phyloP scores from a whole-genome alignment of 1,140 invertebrate species.

The Prorops nasuta region DNA sequence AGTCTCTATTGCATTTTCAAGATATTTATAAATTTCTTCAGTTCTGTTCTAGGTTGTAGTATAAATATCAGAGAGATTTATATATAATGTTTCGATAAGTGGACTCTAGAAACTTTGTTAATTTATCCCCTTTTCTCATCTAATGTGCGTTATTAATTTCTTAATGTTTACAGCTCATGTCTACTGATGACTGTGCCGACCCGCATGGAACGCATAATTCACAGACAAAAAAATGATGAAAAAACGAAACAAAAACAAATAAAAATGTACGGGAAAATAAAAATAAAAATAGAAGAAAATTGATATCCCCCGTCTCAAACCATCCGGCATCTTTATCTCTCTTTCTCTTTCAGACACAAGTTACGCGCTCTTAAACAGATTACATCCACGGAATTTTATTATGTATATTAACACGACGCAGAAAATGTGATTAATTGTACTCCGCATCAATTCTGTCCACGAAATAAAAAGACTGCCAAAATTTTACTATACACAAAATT shows the following conservation, averaged over 20 bases:
- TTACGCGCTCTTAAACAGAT: slow-evolving; percentile 20
- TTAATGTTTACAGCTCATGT: slow-evolving; percentile 48
- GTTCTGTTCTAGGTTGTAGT: too few species aligned
- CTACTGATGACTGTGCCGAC: slow-evolving; percentile 43
- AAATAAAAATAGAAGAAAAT: neutral
- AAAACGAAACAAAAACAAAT: slow-evolving; percentile 29
- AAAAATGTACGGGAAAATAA: slow-evolving; percentile 15
- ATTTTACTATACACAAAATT: slow-evolving; percentile 31
- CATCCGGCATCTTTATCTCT: slow-evolving; percentile 14
- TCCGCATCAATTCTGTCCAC: slow-evolving; percentile 33
- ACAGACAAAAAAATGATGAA: slow-evolving; percentile 27
- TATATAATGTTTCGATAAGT: too few species aligned
- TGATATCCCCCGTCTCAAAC: neutral
- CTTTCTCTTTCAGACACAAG: neutral
- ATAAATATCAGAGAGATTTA: too few species aligned
- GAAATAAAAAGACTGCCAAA: slow-evolving; percentile 40
- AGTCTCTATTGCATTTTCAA: too few species aligned
- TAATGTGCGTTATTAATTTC: too few species aligned
- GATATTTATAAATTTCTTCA: too few species aligned
- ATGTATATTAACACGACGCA: slow-evolving; percentile 32
- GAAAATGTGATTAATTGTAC: slow-evolving; percentile 35
- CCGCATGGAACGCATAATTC: slow-evolving; percentile 37
- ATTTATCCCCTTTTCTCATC: too few species aligned
- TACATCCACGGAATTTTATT: slow-evolving; percentile 34
- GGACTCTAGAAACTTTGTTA: too few species aligned